Evolutionary conservation across 1,140 invertebrate genomes (phyloP).

Genomic region (Leptinotarsa texana): DNA sequence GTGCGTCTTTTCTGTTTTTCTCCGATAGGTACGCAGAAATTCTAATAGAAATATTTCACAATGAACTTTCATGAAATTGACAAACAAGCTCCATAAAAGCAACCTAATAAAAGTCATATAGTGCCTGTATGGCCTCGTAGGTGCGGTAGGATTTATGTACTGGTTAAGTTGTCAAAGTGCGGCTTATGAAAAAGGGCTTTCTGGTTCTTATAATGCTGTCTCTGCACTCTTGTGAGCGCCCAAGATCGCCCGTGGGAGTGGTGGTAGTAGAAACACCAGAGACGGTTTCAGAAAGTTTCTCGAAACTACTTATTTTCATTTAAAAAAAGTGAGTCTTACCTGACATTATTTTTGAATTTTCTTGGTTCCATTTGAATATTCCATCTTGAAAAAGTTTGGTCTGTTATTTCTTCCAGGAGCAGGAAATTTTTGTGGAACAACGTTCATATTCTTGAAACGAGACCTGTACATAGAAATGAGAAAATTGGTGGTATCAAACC

Average conservation of each 20-base stretch:
- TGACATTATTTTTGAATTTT: no score
- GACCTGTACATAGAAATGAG: no score
- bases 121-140: background rate
- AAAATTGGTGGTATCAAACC: no score
- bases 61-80: background rate
- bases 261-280: background rate
- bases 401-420: no score
- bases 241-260: slow-evolving; percentile 32
- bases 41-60: no score
- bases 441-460: no score
- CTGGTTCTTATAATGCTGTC: slow-evolving; percentile 32
- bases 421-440: no score
- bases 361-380: no score
- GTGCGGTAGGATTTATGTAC: slow-evolving; percentile 16
- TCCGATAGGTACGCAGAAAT: no score
- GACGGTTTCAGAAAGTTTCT: background rate
- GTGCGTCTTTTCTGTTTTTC: no score
- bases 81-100: slow-evolving; percentile 18
- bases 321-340: background rate
- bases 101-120: slow-evolving; percentile 16
- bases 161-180: slow-evolving; percentile 14
- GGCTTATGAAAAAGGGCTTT: slow-evolving; percentile 28
- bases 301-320: background rate
- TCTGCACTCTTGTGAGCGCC: slow-evolving; percentile 25
- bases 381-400: no score